Conservation (phyloP, 1,140 invertebrate species). For the Pantala flavescens region DNA sequence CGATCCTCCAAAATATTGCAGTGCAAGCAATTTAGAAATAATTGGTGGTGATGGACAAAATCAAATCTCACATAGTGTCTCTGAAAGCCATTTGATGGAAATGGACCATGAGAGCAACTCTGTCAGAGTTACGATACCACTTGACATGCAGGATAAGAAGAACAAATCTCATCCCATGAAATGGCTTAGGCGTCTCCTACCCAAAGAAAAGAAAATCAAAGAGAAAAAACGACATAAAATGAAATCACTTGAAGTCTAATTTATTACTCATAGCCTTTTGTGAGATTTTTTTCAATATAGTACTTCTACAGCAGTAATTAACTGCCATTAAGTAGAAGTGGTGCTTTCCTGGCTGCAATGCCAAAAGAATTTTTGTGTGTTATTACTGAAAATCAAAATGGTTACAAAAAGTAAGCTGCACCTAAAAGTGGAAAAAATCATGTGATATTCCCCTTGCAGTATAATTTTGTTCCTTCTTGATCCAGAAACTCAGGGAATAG, state of each 20-base stretch:
- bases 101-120: background rate
- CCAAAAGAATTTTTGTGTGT: background rate
- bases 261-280: background rate
- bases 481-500: background rate
- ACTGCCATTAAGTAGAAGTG: too few relatives aligned
- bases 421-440: background rate
- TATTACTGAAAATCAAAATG: background rate
- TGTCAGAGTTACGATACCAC: background rate
- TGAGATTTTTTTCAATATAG: too few relatives aligned
- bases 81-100: background rate
- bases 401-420: background rate
- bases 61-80: background rate
- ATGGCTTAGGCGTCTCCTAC: background rate
- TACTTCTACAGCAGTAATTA: too few relatives aligned
- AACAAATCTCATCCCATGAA: background rate
- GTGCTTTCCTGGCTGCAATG: too few relatives aligned
- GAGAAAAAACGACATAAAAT: background rate
- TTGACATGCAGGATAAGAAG: too few relatives aligned
- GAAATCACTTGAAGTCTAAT: background rate
- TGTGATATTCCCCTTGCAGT: background rate
- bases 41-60: background rate
- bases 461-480: background rate
- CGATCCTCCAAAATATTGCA: background rate
- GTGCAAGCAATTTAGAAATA: background rate
- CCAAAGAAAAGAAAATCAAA: background rate